Percentiles rank a stretch among this genome's conserved stretches.
Evolutionary conservation across 2,113 vertebrate genomes (phyloP).

Genomic region (Myotis davidii): DNA sequence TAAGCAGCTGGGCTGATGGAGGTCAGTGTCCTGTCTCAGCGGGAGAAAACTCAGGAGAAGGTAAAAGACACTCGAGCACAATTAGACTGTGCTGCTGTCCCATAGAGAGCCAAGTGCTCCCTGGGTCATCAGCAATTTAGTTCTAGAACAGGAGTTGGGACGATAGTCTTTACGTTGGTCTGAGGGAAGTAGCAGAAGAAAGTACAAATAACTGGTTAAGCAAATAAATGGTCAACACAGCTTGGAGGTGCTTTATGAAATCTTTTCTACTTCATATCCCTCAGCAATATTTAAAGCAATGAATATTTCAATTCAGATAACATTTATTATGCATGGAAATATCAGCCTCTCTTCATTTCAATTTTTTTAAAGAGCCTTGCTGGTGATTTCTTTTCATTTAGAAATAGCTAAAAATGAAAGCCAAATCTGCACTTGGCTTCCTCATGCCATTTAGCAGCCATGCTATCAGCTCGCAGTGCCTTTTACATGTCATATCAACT

Average conservation of each 20-base stretch:
- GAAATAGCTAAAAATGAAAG: conserved; percentile 31
- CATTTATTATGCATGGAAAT: not conserved
- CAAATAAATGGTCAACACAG: not conserved
- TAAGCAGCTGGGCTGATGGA: conserved; percentile 10
- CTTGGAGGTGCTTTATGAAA: conserved; percentile 18
- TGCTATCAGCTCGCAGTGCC: not conserved
- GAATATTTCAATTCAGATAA: not conserved
- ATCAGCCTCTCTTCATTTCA: not conserved
- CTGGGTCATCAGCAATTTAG: conserved; percentile 21
- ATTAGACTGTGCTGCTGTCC: conserved; percentile 1
- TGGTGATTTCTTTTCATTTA: not conserved
- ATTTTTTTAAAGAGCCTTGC: not conserved
- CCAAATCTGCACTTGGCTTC: not conserved
- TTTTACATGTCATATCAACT: not conserved
- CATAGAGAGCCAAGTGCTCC: not conserved
- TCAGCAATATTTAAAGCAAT: not conserved
- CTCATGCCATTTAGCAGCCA: not conserved
- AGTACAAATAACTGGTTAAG: conserved; percentile 1
- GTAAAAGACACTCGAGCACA: not conserved
- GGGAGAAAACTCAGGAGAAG: not conserved
- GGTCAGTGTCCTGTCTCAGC: conserved; percentile 46
- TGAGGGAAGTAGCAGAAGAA: not conserved
- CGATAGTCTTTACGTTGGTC: not conserved
- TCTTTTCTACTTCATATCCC: not conserved
- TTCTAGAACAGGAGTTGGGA: conserved; percentile 42